Evolutionary conservation across 2,797 vertebrate species (phyloP).

Genomic region (Microctenopoma steveboyesi): DNA sequence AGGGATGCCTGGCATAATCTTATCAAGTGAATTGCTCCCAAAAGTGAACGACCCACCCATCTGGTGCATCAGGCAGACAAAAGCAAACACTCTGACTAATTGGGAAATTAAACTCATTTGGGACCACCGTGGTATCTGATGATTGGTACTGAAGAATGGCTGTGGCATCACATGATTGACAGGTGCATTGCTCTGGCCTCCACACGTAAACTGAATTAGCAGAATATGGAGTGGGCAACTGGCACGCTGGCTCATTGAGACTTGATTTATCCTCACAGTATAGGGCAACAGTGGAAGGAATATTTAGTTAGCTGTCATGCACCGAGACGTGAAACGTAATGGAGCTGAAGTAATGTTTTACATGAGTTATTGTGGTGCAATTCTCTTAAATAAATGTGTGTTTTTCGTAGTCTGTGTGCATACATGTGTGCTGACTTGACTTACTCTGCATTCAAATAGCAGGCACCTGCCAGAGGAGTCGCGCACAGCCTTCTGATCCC

Average conservation of each 20-base stretch:
- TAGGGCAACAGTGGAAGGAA: slow-evolving; percentile 22
- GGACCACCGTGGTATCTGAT: slow-evolving; percentile 41
- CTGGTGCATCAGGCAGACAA: slow-evolving; percentile 61
- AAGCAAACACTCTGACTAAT: slow-evolving; percentile 67
- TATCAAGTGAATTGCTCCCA: slow-evolving; percentile 65
- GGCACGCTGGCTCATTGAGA: slow-evolving; percentile 6
- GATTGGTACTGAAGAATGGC: slow-evolving; percentile 47
- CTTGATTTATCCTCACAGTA: slow-evolving; percentile 36
- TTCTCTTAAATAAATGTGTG: slow-evolving; percentile 21
- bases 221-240: slow-evolving; percentile 22
- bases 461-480: slow-evolving; percentile 90
- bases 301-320: slow-evolving; percentile 44
- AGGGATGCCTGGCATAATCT: slow-evolving; percentile 59
- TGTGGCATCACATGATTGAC: slow-evolving; percentile 49
- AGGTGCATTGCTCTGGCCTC: slow-evolving; percentile 15
- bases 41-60: slow-evolving; percentile 59
- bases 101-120: slow-evolving; percentile 61
- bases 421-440: slow-evolving; percentile 52
- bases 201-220: slow-evolving; percentile 43
- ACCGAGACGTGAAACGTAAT: slow-evolving; percentile 24
- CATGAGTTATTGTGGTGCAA: slow-evolving; percentile 30
- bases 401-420: slow-evolving; percentile 9
- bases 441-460: slow-evolving; percentile 94
- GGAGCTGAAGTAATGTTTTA: slow-evolving; percentile 18
- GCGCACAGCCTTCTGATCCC: slow-evolving; percentile 89